Base-by-base conservation (phyloP, 2,888 invertebrate species). In the Parasteatoda lunata region DNA sequence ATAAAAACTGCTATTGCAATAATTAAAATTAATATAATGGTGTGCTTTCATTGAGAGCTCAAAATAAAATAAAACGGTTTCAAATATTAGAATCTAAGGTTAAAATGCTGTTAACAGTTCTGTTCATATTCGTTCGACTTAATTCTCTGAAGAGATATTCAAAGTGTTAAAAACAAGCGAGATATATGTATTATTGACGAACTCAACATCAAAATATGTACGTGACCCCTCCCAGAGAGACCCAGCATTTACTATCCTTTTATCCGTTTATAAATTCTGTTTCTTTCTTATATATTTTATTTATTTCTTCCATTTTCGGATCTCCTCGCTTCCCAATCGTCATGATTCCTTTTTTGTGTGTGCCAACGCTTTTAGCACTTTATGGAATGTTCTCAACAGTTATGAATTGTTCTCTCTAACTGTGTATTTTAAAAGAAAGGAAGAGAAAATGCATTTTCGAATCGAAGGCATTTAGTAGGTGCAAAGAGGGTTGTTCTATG, bases 391-490 rank as follows among this genome's bases (percentile, higher is more conserved):
- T 52, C 15, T 59, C 51, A 65, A 7, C 73, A 30, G 52, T 72
- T 80, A 73, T 80, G 73, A 80, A 80, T 66, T 72, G 72, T 80
- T 80, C 72, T 64, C 78, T 30, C 66, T 7, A 59, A n/a, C 59
- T 3, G 5, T 59, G 59, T 7, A 59, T 59, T 59, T 59, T 59
- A 13, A 9, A 59, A 59, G n/a, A 59, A 59, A 7, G 13, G 66
- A 48, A 73, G 80, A 72, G 66, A 66, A 82, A 76, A 82, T 70
- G 82, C 82, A 82, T 82, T 82, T 82, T 82, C 76, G 70, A 82
- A 82, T 76, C 76, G 75, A 82, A 82, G 69, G n/a, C 82, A 49
- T 76, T 82, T 82, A 82, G 47, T 70, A 11, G 47, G 47, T 70
- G 30, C 13, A 70, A 76, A 49, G 66, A 30, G 80, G 73, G 80